Conservation (phyloP, 2,888 invertebrate genomes). For the Conus canariensis region DNA sequence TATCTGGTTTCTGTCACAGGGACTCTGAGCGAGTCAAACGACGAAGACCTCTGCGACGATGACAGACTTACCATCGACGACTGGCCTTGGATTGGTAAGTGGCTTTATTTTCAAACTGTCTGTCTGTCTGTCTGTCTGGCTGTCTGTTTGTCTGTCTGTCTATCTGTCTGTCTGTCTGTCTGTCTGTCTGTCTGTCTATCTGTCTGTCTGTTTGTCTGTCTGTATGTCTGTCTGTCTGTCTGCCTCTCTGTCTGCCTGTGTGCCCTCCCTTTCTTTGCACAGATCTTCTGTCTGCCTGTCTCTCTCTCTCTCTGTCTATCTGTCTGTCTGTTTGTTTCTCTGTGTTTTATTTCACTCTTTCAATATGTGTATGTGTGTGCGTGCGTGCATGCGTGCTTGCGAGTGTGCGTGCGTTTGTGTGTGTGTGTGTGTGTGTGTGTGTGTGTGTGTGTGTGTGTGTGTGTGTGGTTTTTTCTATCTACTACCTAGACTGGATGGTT, state of each 20-base stretch:
- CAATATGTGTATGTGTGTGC: no score
- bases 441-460: no score
- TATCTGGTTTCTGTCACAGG: constrained; percentile 36
- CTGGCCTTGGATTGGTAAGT: constrained; percentile 75
- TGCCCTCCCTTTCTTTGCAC: no score
- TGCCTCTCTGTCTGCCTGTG: neutral
- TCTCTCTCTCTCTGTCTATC: neutral
- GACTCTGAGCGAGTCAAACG: constrained; percentile 58
- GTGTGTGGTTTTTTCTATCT: no score
- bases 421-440: no score
- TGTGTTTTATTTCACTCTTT: no score
- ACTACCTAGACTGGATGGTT: no score
- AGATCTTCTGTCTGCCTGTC: neutral
- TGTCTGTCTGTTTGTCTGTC: neutral
- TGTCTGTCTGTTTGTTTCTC: neutral
- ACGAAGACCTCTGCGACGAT: constrained; percentile 68
- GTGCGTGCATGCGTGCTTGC: no score
- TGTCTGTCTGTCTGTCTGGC: neutral
- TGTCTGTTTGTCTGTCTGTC: neutral
- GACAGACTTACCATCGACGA: constrained; percentile 62
- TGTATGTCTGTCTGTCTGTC: neutral
- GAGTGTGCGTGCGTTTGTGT: no score
- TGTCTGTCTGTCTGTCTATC: neutral
- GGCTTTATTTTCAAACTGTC: neutral
- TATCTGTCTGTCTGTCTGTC: neutral